Base-by-base conservation (phyloP, 2,888 invertebrate species). In the Drosophila falleni region DNA sequence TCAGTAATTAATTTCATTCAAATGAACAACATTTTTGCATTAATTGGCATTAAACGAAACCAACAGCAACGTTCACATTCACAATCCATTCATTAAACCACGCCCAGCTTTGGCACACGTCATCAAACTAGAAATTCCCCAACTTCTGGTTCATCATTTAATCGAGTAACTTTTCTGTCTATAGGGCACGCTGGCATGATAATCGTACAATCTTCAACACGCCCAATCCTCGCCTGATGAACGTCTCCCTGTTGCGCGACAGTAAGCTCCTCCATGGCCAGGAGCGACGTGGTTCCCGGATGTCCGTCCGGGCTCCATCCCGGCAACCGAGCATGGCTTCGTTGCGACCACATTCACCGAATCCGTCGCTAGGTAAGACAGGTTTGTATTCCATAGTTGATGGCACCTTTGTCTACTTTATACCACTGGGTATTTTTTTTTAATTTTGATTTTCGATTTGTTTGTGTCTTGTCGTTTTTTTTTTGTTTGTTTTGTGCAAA, bases 201-300 rank as follows among this genome's bases (percentile, higher is more conserved):
- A 97, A 97, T 92, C 95, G 98, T 29, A 97, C 97, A 37, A 98
- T 98, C 89, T 98, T 98, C 94, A 98, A 98, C 93, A 98, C 98
- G 55, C 97, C 98, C 31, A 98, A 98, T 93, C 97, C 98, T 68
- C 95, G 98, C 68, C 94, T 98, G 93, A 98, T 98, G 97, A 98
- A 98, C 93, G 97, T 97, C 26, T 97, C 97, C 3, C 93, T 97
- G 81, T 93, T 97, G 87, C 94, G 96, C 88, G 97, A 97, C 89
- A 97, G 96, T 84, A 97, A 97, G 90, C 93, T 96, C 59, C 93
- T 96, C 75, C 97, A 97, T 90, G 94, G 95, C 49, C 93, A 93
- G 93, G 97, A 97, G 88, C 94, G 97, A 54, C 95, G 97, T 9
- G 97, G 97, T 44, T 97, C 97, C 13, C 94, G 96, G 33, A 95